Evolutionary conservation across 2,888 invertebrate genomes (phyloP).

Genomic region (Parnassius mnemosyne): DNA sequence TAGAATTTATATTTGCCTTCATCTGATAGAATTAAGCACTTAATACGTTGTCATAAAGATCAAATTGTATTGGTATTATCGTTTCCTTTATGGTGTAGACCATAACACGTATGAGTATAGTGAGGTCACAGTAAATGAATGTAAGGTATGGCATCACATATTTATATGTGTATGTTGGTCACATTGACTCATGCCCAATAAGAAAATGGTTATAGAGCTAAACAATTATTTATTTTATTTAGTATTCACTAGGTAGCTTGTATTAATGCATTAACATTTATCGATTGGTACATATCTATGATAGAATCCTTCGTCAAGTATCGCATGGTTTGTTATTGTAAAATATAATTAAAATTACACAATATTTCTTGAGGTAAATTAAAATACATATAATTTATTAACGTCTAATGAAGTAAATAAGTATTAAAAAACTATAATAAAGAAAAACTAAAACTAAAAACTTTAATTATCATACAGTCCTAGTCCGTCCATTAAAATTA

Average conservation of each 20-base stretch:
- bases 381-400: too few species aligned
- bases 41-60: conserved; percentile 28
- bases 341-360: too few species aligned
- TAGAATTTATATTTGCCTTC: conserved; percentile 30
- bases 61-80: conserved; percentile 17
- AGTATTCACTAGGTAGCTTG: conserved; percentile 14
- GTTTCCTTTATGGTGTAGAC: conserved; percentile 26
- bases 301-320: too few species aligned
- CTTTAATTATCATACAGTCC: too few species aligned
- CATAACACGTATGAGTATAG: conserved; percentile 24
- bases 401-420: too few species aligned
- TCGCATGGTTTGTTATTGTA: too few species aligned
- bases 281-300: not conserved
- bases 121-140: conserved; percentile 28
- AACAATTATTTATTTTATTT: conserved; percentile 16
- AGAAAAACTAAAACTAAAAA: too few species aligned
- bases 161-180: not conserved
- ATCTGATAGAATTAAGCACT: conserved; percentile 21
- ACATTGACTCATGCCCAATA: conserved; percentile 7
- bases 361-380: too few species aligned
- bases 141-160: conserved; percentile 9
- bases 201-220: conserved; percentile 2
- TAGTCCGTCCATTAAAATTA: too few species aligned
- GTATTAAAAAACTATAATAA: too few species aligned
- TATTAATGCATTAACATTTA: conserved; percentile 10